Evolutionary conservation across 2,797 vertebrate genomes (phyloP), one percentile per base, ranked within the genome.

Genomic region (Chrosomus eos): DNA sequence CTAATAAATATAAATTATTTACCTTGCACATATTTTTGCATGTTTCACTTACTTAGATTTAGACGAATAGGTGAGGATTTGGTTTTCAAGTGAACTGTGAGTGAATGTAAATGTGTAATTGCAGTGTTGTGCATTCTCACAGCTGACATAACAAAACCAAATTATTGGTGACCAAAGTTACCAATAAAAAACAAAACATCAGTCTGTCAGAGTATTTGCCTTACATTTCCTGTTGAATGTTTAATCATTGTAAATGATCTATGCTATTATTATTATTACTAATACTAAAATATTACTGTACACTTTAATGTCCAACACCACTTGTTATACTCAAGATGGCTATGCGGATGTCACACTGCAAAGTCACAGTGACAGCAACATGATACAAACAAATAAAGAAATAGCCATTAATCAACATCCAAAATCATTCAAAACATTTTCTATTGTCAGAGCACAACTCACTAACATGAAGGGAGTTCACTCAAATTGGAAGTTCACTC

Each of bases 71-170:
- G 16, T 62, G 23, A 3, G 9, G 13, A 62, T 78, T 78, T 78
- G 36, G 36, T 36, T 80, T 80, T 10, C 4, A 36, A n/a, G 5
- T 48, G 11, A n/a, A 36, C 28, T 67, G 62, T 51, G 21, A 51
- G 31, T 9, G 43, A 67, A 68, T 80, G 78, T 68, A 68, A 67
- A 80, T 80, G 78, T 48, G 60, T 64, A 45, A 64, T 45, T 45
- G 55, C 14, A 62, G n/a, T 19, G 4, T 43, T 45, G 38, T 64
- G 26, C 40, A 16, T 8, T 28, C 40, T 74, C 45, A 53, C 45
- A 13, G 28, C 28, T 53, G 26, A 74, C 70, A 2, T 26, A 71
- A 43, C 1, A 45, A 60, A 60, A 45, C 14, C 70, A 72, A 72
- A 72, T 72, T 28, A 60, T 60, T 60, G 23, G 16, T 48, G 45